Conservation (phyloP, 2,113 vertebrate species). For the Geothlypis trichas region DNA sequence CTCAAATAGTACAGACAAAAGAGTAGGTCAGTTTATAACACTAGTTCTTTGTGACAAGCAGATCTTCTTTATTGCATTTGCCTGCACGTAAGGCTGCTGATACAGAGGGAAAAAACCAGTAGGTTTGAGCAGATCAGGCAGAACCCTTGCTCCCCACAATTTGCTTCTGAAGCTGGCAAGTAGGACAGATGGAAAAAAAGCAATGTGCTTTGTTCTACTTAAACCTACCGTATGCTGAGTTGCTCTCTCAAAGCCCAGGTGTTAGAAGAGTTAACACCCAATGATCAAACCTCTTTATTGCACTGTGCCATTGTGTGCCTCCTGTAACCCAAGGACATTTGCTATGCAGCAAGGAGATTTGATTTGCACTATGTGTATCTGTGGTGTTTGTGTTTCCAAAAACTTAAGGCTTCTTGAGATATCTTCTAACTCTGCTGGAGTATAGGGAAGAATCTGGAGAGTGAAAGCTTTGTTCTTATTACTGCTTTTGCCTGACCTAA, state of each 20-base stretch:
- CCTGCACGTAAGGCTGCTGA: rapidly evolving
- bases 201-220: neutral
- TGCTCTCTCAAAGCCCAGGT: neutral
- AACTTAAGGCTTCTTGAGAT: neutral
- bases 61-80: neutral
- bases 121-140: neutral
- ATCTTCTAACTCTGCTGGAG: neutral
- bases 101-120: neutral
- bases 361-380: neutral
- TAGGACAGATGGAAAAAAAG: neutral
- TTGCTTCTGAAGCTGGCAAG: neutral
- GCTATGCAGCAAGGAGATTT: neutral
- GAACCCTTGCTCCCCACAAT: neutral
- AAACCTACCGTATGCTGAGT: neutral
- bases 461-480: neutral
- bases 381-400: neutral
- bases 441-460: neutral
- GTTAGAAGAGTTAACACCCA: neutral
- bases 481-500: neutral
- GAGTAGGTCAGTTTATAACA: neutral
- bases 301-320: neutral
- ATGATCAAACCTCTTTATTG: neutral
- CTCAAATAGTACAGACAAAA: neutral
- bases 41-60: neutral
- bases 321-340: neutral